Evolutionary conservation across 2,888 invertebrate species (phyloP), one percentile per base, ranked within the genome.

Genomic region (Autographa pulchrina): DNA sequence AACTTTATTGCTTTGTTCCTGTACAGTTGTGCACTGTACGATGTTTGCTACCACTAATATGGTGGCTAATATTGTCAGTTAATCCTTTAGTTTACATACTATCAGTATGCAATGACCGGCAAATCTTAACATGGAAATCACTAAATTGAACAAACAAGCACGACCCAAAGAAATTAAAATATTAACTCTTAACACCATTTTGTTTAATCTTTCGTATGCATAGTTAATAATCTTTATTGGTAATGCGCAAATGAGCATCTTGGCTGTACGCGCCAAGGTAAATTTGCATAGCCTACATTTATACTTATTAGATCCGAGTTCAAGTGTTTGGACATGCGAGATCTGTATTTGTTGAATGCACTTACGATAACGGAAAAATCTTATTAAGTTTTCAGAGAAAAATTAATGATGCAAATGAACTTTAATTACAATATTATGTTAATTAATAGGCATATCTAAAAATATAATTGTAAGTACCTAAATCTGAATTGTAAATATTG

Each of bases 1-100:
- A 78, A 76, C 78, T 81, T 81, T 86, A 89, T 88, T 89, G 86
- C 78, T 75, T 80, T 83, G 84, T 89, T 89, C 89, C 89, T 89
- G 89, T 85, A 72, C 75, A 65, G 59, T 61, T 48, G 62, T 77
- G 74, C 70, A 75, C 54, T 20, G 25, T 25, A 13, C 3, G 20
- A 7, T 25, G 25, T 56, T 56, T 25, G 54, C 13, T 20, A 56
- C 54, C 63, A 11, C 3, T 61, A 8, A 16, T 60, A 18, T 60
- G n/a, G n/a, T 38, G 35, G n/a, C 18, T 38, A 18, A 18, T 38
- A 38, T 38, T 38, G 18, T 61, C 4, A 7, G n/a, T n/a, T n/a
- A 48, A 16, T 43, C 16, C 43, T 16, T 2, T 5, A 11, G 38
- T 43, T n/a, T 6, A n/a, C 6, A 7, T 48, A 48, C n/a, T 13